These are phyloP conservation scores for Drosophila chauvacae DNA, from an alignment of 1,140 invertebrate genomes.

Conservation along the genomic window DNA sequence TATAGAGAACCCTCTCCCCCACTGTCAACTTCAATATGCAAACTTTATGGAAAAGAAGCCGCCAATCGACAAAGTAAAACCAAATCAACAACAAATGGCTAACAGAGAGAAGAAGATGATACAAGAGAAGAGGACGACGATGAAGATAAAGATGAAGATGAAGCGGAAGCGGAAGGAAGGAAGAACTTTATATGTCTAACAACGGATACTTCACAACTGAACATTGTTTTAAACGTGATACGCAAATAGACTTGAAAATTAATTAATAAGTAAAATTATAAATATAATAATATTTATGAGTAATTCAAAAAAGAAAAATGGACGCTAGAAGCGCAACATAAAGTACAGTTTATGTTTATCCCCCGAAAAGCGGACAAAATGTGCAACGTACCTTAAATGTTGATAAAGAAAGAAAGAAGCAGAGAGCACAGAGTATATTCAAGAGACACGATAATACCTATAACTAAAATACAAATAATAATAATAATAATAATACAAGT, in stretches of 20 bases:
- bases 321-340: conserved; percentile 80
- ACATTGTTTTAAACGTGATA: conserved; percentile 83
- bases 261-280: conserved; percentile 82
- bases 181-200: conserved; percentile 71
- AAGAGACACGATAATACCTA: conserved; percentile 50
- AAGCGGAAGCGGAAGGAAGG: conserved; percentile 40
- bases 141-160: conserved; percentile 3
- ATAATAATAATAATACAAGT: conserved; percentile 52
- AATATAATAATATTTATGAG: conserved; percentile 81
- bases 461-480: conserved; percentile 34
- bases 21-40: conserved; percentile 73
- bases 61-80: conserved; percentile 65
- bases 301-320: conserved; percentile 72
- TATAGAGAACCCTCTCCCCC: conserved; percentile 34
- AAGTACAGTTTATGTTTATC: conserved; percentile 81
- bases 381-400: conserved; percentile 79
- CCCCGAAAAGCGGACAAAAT: conserved; percentile 75
- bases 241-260: conserved; percentile 83
- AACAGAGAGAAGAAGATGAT: conserved; percentile 11
- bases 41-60: conserved; percentile 52
- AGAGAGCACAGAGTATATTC: conserved; percentile 41
- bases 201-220: conserved; percentile 82
- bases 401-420: conserved; percentile 38
- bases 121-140: conserved; percentile 3
- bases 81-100: conserved; percentile 45